These are phyloP conservation scores for Steatocranus sp. DNA, from an alignment of 2,797 vertebrate species.

Conservation along the genomic window DNA sequence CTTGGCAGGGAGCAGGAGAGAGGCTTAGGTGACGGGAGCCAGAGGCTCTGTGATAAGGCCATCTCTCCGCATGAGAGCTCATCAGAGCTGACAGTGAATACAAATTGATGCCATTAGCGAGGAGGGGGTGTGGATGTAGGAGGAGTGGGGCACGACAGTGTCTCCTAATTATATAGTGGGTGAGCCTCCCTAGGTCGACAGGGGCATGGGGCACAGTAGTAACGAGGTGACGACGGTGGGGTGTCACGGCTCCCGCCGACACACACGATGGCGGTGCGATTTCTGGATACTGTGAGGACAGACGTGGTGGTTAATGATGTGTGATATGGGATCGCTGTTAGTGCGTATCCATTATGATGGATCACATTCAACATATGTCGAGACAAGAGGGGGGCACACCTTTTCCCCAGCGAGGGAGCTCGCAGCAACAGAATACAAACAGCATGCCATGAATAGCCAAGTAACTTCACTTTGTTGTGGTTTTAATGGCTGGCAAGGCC, in stretches of 20 bases:
- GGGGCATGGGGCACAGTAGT: conserved; percentile 3
- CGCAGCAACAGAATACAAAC: conserved; percentile 46
- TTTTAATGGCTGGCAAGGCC: background rate
- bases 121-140: background rate
- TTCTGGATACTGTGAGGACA: conserved; percentile 15
- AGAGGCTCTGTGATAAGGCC: conserved; percentile 66
- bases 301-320: conserved; percentile 42
- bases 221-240: conserved; percentile 48
- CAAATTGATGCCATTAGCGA: conserved; percentile 75
- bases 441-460: conserved; percentile 7
- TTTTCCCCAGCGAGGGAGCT: conserved; percentile 15
- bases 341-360: conserved; percentile 29
- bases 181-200: conserved; percentile 28
- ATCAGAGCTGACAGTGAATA: conserved; percentile 74
- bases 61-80: conserved; percentile 68
- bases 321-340: conserved; percentile 17
- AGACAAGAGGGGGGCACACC: conserved; percentile 36
- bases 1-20: conserved; percentile 49
- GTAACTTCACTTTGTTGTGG: background rate
- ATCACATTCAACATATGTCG: conserved; percentile 38
- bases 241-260: conserved; percentile 25
- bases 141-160: conserved; percentile 25
- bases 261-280: background rate
- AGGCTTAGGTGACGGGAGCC: conserved; percentile 63
- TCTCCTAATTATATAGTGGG: conserved; percentile 68